phyloP scores from a whole-genome alignment of 2,113 vertebrate species.

The Cynopterus brachyotis region DNA sequence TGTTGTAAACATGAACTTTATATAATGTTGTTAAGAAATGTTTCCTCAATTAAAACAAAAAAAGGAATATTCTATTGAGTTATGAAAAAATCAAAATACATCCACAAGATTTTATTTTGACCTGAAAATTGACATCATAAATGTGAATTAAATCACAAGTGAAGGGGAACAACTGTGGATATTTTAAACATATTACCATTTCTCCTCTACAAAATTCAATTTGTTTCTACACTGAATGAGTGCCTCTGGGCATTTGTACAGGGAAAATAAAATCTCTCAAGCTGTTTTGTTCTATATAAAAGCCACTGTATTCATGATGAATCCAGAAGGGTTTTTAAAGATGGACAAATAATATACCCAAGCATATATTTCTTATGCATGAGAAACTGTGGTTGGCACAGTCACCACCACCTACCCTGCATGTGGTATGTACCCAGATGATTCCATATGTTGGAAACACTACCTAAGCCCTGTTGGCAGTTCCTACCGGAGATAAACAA shows the following conservation, averaged over 20 bases:
- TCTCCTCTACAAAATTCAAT: conserved; percentile 36
- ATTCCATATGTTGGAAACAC: neutral
- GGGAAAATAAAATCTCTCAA: conserved; percentile 34
- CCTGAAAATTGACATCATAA: conserved; percentile 56
- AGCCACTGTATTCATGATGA: neutral
- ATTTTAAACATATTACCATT: conserved; percentile 62
- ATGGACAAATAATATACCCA: neutral
- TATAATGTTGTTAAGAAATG: neutral
- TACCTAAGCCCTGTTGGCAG: too few relatives aligned
- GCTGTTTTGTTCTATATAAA: neutral
- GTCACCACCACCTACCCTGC: neutral
- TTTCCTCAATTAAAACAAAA: neutral
- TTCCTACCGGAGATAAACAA: neutral
- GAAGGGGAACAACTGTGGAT: neutral
- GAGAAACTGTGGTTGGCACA: neutral
- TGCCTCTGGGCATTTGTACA: conserved; percentile 49
- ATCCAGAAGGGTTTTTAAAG: conserved; percentile 7
- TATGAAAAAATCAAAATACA: neutral
- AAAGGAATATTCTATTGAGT: neutral
- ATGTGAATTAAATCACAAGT: conserved; percentile 55
- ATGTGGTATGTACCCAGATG: neutral
- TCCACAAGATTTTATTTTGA: conserved; percentile 22
- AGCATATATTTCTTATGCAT: neutral
- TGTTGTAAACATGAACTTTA: neutral
- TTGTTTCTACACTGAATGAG: conserved; percentile 54